Evolutionary conservation across 2,113 vertebrate species (phyloP).

Genomic region (Bufo gargarizans): DNA sequence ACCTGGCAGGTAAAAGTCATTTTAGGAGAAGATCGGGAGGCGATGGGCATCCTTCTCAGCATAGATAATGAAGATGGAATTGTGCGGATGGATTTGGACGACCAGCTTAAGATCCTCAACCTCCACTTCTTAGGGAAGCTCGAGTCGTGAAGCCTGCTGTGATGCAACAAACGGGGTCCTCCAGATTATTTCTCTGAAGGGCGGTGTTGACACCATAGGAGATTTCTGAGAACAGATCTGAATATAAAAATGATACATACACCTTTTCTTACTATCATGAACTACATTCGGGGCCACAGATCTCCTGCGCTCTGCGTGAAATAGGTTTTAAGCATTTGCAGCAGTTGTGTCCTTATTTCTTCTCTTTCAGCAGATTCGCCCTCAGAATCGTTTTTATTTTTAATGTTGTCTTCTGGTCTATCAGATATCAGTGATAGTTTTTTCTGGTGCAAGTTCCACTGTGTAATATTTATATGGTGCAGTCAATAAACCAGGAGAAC

Average conservation of each 20-base stretch:
- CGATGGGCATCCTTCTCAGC: conserved; percentile 87
- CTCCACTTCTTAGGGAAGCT: conserved; percentile 89
- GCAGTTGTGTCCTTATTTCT: neutral
- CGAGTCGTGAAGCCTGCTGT: conserved; percentile 67
- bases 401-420: conserved; percentile 9
- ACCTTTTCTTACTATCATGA: neutral
- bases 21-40: conserved; percentile 89
- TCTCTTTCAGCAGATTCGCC: neutral
- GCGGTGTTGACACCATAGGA: neutral
- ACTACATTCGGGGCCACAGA: neutral
- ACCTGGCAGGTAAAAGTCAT: conserved; percentile 87
- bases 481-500: conserved; percentile 52
- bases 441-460: conserved; percentile 16
- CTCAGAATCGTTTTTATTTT: conserved; percentile 30
- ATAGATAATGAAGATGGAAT: conserved; percentile 93
- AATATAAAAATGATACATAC: neutral
- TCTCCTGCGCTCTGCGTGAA: neutral
- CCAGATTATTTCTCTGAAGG: neutral
- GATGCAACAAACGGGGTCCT: neutral
- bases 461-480: conserved; percentile 58
- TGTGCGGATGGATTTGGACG: conserved; percentile 89
- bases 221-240: neutral
- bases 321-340: neutral
- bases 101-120: conserved; percentile 92
- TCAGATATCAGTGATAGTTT: neutral